Evolutionary conservation across 1,140 invertebrate genomes (phyloP).

Genomic region (Protaetia brevitarsis): DNA sequence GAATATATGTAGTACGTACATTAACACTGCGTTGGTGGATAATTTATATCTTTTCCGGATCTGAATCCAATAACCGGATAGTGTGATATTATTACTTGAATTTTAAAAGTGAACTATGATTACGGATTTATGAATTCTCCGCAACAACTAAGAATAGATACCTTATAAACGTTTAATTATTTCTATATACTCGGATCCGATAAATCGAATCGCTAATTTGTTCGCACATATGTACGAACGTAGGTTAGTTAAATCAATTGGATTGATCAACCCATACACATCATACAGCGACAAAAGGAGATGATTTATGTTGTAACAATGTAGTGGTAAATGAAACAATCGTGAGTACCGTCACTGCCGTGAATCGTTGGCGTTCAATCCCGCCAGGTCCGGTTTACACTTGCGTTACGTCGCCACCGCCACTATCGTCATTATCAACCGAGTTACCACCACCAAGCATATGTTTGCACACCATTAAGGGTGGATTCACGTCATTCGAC

Average conservation of each 20-base stretch:
- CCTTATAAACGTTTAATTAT: too few relatives aligned
- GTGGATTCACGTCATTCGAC: conserved; percentile 3
- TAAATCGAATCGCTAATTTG: conserved; percentile 5
- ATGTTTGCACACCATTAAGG: conserved; percentile 16
- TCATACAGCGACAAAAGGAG: background rate
- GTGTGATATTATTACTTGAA: too few relatives aligned
- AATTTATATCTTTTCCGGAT: too few relatives aligned
- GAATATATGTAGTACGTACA: too few relatives aligned
- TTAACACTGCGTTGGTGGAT: too few relatives aligned
- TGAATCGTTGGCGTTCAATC: background rate
- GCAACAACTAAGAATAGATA: too few relatives aligned
- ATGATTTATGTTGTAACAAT: conserved; percentile 12
- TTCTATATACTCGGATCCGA: too few relatives aligned
- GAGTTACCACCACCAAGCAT: conserved; percentile 5
- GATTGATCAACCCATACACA: background rate
- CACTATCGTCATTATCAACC: background rate
- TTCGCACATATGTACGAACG: background rate
- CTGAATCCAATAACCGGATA: too few relatives aligned
- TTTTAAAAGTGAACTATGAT: too few relatives aligned
- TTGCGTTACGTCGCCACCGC: background rate
- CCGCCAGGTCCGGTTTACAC: background rate
- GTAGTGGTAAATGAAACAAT: conserved; percentile 2
- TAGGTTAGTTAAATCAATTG: background rate
- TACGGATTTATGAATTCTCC: too few relatives aligned
- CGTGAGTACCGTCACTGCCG: background rate